Conservation (phyloP, 1,140 invertebrate genomes). For the Hyposmocoma kahamanoa region DNA sequence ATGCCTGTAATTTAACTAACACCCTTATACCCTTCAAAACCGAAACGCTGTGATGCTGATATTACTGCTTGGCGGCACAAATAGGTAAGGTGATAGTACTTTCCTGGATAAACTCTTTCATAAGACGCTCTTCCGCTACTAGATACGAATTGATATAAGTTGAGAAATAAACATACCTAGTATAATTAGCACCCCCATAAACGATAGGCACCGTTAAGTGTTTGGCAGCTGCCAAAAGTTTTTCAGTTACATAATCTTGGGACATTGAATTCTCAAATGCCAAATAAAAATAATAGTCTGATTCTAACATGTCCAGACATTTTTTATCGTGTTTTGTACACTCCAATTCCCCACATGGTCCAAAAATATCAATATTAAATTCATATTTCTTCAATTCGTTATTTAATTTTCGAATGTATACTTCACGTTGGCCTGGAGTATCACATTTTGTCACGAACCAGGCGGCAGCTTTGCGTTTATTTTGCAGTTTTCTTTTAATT, state of each 20-base stretch:
- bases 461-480: constrained; percentile 71
- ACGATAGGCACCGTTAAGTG: constrained; percentile 72
- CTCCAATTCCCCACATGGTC: constrained; percentile 73
- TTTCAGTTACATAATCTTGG: constrained; percentile 79
- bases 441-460: constrained; percentile 82
- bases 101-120: too few relatives aligned
- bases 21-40: too few relatives aligned
- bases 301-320: constrained; percentile 61
- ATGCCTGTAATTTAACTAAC: too few relatives aligned
- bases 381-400: constrained; percentile 66
- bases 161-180: constrained; percentile 23
- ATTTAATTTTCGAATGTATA: constrained; percentile 74
- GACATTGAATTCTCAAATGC: constrained; percentile 80
- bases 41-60: too few relatives aligned
- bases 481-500: constrained; percentile 20
- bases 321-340: constrained; percentile 40
- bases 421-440: constrained; percentile 72
- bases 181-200: constrained; percentile 63
- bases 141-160: too few relatives aligned
- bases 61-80: too few relatives aligned
- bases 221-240: constrained; percentile 72
- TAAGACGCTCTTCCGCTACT: too few relatives aligned
- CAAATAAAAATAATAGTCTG: constrained; percentile 80
- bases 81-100: too few relatives aligned
- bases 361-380: constrained; percentile 79